Evolutionary conservation across 1,140 invertebrate species (phyloP), one percentile per base, ranked within the genome.

Genomic region (Lepidurus apus): DNA sequence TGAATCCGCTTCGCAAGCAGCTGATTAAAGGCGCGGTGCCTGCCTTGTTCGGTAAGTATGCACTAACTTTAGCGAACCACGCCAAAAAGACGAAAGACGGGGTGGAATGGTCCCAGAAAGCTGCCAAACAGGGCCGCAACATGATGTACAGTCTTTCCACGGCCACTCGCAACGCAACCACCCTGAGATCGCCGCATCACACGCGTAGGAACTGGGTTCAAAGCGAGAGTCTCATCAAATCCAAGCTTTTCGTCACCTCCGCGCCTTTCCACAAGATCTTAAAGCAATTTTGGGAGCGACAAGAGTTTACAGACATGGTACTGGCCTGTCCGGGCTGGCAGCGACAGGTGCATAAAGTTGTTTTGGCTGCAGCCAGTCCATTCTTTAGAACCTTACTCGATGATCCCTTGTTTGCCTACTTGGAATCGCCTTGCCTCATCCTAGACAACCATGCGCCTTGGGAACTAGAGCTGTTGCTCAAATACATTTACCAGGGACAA

Each of bases 121-220:
- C 53, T 13, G 13, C 53, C 53, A 13, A 13, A 17, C 53, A 21
- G 13, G 53, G 13, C 6, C n/a, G 21, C 6, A 65, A 65, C 21
- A n/a, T 65, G 53, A 65, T 65, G 17, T 65, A 65, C 53, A 65
- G 53, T 65, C 13, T 65, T n/a, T 21, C 53, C 17, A 65, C 53
- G 6, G 53, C 53, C 10, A 65, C 53, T 9, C 53, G 53, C 13
- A 21, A 13, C 53, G 21, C 17, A 65, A 65, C 53, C 13, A 17
- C 53, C 9, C 53, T 17, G 21, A 65, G 21, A 17, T 17, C 53
- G 53, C 53, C 17, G 17, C 8, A 65, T n/a, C 17, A 65, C 6
- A 21, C 53, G 34, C 34, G 34, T 34, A 34, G 9, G 8, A 7
- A 65, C 53, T 21, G 7, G 45, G 45, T 47, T n/a, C 53, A 7